Evolutionary conservation across 2,888 invertebrate species (phyloP), one percentile per base, ranked within the genome.

Genomic region (Trichopoda pennipes): DNA sequence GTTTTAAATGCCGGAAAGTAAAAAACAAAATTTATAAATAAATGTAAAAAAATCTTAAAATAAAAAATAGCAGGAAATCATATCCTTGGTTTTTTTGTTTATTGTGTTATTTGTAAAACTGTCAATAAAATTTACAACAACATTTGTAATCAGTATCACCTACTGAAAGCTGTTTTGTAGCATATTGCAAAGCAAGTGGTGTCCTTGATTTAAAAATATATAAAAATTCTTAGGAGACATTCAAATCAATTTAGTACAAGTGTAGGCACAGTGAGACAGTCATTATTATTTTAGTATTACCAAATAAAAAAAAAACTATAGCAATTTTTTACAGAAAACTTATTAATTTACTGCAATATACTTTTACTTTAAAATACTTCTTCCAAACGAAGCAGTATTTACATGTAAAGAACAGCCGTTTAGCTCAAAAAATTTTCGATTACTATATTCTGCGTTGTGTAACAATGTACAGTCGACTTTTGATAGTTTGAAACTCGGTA

Each of bases 121-220:
- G 6, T 42, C 47, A 61, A 51, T 51, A 21, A 42, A 60, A 72
- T 16, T n/a, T 60, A 21, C 4, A 60, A 44, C 14, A 17, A 9
- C 19, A 14, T n/a, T n/a, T n/a, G n/a, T 21, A 19, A 42, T 32
- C 28, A 44, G 61, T 7, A 23, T n/a, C 12, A 53, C 12, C 14
- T n/a, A 35, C 16, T n/a, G 17, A 28, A 14, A 53, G 44, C n/a
- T n/a, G n/a, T n/a, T n/a, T n/a, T n/a, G n/a, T 32, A 80, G 19
- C 35, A 64, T 1, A 35, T 49, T 47, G 28, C 44, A 73, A 56
- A 64, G 69, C 77, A 77, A 81, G 74, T 83, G 74, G 70, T 70
- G 75, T 78, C 78, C 78, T 82, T 78, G 81, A 82, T 78, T 72
- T 70, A 66, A 53, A 55, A 68, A 76, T 66, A 76, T 76, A 73